A percentile compares a stretch with the other conserved stretches of the same genome.
Conservation (phyloP, 2,888 invertebrate genomes). For the Stenchaetothrips biformis region DNA sequence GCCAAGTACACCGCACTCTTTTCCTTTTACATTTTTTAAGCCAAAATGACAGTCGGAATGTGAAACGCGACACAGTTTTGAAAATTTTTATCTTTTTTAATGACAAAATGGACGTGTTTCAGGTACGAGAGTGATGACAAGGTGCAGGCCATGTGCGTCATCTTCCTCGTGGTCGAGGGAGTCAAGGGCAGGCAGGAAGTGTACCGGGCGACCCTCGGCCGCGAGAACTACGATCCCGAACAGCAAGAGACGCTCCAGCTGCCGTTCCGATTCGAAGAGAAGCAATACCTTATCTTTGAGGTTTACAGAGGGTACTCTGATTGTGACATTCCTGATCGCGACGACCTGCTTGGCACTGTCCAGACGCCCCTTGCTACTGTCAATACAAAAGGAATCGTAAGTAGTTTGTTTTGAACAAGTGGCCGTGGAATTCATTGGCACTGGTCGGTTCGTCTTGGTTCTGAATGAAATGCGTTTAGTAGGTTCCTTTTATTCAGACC, state of each 20-base stretch:
- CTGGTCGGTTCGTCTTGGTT: too few species aligned
- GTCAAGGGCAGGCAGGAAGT: neutral
- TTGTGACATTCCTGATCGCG: neutral
- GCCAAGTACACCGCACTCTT: too few species aligned
- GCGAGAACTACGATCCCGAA: neutral
- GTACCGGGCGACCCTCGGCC: neutral
- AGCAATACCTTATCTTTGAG: neutral
- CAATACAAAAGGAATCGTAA: neutral
- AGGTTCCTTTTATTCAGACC: too few species aligned
- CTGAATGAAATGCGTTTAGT: too few species aligned
- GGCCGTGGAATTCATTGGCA: too few species aligned
- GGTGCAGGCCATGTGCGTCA: neutral
- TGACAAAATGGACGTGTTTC: neutral
- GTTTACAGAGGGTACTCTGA: neutral
- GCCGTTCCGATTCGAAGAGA: neutral
- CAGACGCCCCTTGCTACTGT: neutral
- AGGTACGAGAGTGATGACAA: neutral
- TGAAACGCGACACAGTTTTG: too few species aligned
- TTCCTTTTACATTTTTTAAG: too few species aligned
- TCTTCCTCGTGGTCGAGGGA: neutral
- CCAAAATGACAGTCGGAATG: too few species aligned
- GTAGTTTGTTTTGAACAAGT: too few species aligned
- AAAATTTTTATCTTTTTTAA: too few species aligned
- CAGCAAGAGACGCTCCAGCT: neutral
- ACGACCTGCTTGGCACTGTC: neutral